These are phyloP conservation scores for Palaemon carinicauda DNA, from an alignment of 1,140 invertebrate genomes.

Conservation along the genomic window DNA sequence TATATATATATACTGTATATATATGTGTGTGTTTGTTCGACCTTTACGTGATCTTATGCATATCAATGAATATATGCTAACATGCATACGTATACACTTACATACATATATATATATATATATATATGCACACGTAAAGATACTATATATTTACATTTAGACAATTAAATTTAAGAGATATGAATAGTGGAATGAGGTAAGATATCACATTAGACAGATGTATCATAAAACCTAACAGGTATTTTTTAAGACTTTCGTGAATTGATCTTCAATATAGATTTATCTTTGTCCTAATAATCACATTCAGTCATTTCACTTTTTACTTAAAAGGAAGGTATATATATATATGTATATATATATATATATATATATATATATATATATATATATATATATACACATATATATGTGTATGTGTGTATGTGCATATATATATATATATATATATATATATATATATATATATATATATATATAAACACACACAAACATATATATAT, in stretches of 20 bases:
- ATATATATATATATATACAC: too few relatives aligned
- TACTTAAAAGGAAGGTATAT: too few relatives aligned
- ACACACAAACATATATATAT: too few relatives aligned
- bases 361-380: too few relatives aligned
- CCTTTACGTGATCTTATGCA: too few relatives aligned
- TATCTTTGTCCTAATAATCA: neutral
- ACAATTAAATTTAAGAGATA: neutral
- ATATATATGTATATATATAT: too few relatives aligned
- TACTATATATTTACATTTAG: neutral
- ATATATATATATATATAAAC: too few relatives aligned
- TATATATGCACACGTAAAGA: too few relatives aligned
- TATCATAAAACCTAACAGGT: neutral
- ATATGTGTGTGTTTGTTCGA: neutral
- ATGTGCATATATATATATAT: too few relatives aligned
- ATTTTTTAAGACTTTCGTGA: neutral
- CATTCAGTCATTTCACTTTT: neutral
- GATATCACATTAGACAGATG: slow-evolving; percentile 1
- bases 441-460: too few relatives aligned
- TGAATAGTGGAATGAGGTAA: neutral
- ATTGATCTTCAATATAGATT: neutral
- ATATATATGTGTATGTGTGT: too few relatives aligned
- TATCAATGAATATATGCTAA: neutral
- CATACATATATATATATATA: neutral
- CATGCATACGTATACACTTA: neutral
- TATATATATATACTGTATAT: neutral